Base-by-base conservation (phyloP, 2,797 vertebrate species). In the Centroberyx gerrardi region DNA sequence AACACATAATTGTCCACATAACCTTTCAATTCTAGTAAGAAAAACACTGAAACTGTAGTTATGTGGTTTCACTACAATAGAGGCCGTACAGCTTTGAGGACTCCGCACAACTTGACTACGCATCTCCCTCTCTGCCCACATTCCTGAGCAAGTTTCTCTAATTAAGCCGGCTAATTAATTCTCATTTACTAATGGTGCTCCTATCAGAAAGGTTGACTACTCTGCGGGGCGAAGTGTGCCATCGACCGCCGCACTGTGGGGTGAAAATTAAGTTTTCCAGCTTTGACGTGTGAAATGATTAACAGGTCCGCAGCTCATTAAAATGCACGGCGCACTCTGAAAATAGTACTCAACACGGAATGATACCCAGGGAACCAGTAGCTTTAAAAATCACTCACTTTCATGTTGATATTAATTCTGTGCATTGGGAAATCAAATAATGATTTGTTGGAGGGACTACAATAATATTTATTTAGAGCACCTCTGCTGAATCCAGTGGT, bases 161-260 rank as follows among this genome's bases (percentile, higher is more conserved):
- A 94, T 93, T 90, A 91, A 83, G 85, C 28, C 3, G 6, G 68
- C 63, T 93, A 92, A 95, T 95, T 92, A 90, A 93, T 93, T 90
- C 79, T 91, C 86, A 92, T 93, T 92, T 83, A 81, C 84, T 87
- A 90, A 92, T 88, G 76, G 80, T 51, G 61, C 73, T 84, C 81
- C 74, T 80, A 85, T 90, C 82, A 80, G 63, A 86, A 85, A 78
- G 67, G 71, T 76, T 76, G 76, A 83, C 68, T 40, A 62, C 79
- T 88, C 84, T 74, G 82, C 74, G 61, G 80, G 79, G 80, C 29
- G 59, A 88, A 61, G 54, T 63, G 71, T 74, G 68, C 72, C 67
- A 80, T 73, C 51, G 17, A 66, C 54, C 13, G 51, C 81, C n/a
- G 58, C 36, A 72, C 59, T 82, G 68, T 52, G 67, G 82, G 74